Conservation (phyloP, 2,888 invertebrate genomes). For the Microdon myrmicae region DNA sequence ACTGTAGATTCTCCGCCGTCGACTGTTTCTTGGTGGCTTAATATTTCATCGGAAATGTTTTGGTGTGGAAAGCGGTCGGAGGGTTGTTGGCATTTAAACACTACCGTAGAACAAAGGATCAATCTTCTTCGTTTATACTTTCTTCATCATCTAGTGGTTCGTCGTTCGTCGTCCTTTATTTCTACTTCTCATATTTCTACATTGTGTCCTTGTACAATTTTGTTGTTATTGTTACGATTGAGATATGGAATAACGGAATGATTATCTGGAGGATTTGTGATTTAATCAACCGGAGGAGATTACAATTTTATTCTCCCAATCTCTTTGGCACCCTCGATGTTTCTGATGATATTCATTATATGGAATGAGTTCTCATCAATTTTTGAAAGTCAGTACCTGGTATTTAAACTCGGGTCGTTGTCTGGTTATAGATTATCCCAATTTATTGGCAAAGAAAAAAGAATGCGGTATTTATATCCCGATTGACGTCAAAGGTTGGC, state of each 20-base stretch:
- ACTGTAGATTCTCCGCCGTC: too few species aligned
- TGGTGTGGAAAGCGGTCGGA: conserved; percentile 26
- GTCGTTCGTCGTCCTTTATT: conserved; percentile 1
- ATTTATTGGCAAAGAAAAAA: too few species aligned
- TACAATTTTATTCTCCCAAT: conserved; percentile 34
- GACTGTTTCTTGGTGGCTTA: too few species aligned
- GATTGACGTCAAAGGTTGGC: too few species aligned
- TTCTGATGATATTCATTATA: too few species aligned
- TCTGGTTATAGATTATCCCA: too few species aligned
- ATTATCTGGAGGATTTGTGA: conserved; percentile 41
- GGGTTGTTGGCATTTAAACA: conserved; percentile 49
- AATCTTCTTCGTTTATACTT: conserved; percentile 24
- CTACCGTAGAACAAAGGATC: conserved; percentile 52
- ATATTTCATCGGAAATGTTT: conserved; percentile 42
- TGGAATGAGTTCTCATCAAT: too few species aligned
- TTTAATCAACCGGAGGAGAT: conserved; percentile 33
- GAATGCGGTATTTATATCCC: too few species aligned
- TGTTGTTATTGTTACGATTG: conserved; percentile 27
- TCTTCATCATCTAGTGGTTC: conserved; percentile 1
- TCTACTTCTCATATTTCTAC: neutral
- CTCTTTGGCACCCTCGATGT: conserved; percentile 28
- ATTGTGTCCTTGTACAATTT: neutral
- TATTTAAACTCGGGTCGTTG: too few species aligned
- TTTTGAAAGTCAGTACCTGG: too few species aligned
- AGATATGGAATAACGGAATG: conserved; percentile 44